Evolutionary conservation across 2,797 vertebrate species (phyloP).

Genomic region (Epinephelus coioides): DNA sequence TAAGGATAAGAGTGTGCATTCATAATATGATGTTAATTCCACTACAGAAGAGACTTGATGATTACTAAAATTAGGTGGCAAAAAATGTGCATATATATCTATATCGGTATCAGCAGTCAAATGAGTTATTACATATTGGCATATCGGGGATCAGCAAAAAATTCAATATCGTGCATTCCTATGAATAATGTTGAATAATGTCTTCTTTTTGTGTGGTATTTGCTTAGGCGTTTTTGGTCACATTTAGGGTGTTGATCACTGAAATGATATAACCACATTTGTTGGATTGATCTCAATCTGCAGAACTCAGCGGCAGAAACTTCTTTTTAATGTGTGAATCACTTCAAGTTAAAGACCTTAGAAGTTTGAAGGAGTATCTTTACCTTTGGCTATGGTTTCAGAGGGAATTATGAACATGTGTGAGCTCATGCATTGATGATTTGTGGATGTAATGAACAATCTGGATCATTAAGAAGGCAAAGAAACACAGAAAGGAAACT

Average conservation of each 20-base stretch:
- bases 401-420: not conserved
- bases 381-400: not conserved
- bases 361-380: not conserved
- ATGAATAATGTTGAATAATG: not conserved
- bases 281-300: conserved; percentile 41
- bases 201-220: not conserved
- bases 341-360: conserved; percentile 16
- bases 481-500: not conserved
- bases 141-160: too few species aligned
- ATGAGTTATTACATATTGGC: too few species aligned
- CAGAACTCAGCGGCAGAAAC: conserved; percentile 44
- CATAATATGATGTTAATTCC: too few species aligned
- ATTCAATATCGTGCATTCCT: too few species aligned
- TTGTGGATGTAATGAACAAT: not conserved
- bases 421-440: not conserved
- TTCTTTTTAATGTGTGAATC: not conserved
- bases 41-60: too few species aligned
- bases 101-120: too few species aligned
- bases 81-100: too few species aligned
- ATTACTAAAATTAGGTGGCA: too few species aligned
- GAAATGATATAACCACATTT: conserved; percentile 13
- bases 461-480: conserved; percentile 3
- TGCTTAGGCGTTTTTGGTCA: not conserved
- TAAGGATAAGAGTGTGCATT: too few species aligned
- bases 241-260: not conserved